phyloP scores from a whole-genome alignment of 2,113 vertebrate genomes.

The Rhinolophus ferrumequinum region DNA sequence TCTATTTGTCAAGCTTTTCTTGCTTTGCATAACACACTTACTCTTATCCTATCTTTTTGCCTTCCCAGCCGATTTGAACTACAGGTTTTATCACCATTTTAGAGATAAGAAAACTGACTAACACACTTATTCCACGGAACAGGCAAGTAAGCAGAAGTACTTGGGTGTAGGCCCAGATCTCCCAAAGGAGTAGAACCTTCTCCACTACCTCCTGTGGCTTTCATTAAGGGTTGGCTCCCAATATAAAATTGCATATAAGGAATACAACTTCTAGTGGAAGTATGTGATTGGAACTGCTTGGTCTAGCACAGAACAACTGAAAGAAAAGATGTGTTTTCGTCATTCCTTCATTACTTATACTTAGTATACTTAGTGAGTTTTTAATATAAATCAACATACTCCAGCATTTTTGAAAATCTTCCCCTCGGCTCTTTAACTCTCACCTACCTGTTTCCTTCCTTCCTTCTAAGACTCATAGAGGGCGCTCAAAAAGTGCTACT shows the following conservation, averaged over 20 bases:
- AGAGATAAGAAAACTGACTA: constrained; percentile 15
- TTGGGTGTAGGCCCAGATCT: not conserved
- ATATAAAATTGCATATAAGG: not conserved
- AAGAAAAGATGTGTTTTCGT: not conserved
- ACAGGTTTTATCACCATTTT: not conserved
- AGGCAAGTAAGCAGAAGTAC: not conserved
- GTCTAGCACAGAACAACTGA: not conserved
- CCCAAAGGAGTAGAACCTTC: not conserved
- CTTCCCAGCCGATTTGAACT: not conserved
- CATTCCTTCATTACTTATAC: not conserved
- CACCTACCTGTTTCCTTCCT: not conserved
- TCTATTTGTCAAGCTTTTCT: not conserved
- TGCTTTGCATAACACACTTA: not conserved
- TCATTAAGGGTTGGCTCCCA: not conserved
- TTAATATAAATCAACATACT: not conserved
- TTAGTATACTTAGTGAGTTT: not conserved
- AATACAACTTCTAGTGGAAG: not conserved
- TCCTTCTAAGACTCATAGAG: constrained; percentile 15
- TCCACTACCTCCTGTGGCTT: not conserved
- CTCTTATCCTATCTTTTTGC: not conserved
- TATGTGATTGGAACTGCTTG: not conserved
- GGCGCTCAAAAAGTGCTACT: constrained; percentile 53
- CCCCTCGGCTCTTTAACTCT: not conserved
- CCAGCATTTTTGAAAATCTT: not conserved
- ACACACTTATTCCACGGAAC: not conserved